These are phyloP conservation scores for Hyalella azteca DNA, from an alignment of 2,888 invertebrate genomes.

Conservation along the genomic window DNA sequence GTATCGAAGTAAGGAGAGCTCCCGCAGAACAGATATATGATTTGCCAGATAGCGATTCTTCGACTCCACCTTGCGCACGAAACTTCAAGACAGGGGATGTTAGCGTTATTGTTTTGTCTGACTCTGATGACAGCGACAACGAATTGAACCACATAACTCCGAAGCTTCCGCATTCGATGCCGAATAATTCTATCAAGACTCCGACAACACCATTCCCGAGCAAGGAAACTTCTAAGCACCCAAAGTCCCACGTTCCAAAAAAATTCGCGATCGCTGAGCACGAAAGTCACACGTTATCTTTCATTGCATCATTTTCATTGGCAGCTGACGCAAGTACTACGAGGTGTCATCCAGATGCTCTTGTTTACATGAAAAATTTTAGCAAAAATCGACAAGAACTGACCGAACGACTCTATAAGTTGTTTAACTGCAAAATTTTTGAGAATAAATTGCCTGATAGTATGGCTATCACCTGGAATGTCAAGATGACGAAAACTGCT, in stretches of 20 bases:
- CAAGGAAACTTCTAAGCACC: too few species aligned
- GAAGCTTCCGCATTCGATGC: neutral
- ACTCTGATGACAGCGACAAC: neutral
- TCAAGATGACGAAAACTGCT: slow-evolving; percentile 81
- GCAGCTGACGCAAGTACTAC: slow-evolving; percentile 18
- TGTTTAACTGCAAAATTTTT: slow-evolving; percentile 81
- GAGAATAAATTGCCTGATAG: slow-evolving; percentile 70
- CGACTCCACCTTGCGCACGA: too few species aligned
- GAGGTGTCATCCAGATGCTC: slow-evolving; percentile 73
- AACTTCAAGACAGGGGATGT: too few species aligned
- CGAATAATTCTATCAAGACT: too few species aligned
- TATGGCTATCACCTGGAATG: slow-evolving; percentile 79
- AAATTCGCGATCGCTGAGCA: too few species aligned
- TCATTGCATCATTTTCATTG: slow-evolving; percentile 52
- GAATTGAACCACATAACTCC: neutral
- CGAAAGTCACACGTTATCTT: slow-evolving; percentile 41
- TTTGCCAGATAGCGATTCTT: too few species aligned
- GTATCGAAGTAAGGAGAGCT: too few species aligned
- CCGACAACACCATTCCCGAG: too few species aligned
- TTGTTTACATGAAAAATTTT: slow-evolving; percentile 73
- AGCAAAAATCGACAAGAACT: slow-evolving; percentile 73
- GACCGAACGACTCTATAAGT: slow-evolving; percentile 70
- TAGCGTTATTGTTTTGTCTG: slow-evolving; percentile 5
- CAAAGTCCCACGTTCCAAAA: too few species aligned
- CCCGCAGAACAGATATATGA: too few species aligned